phyloP scores from a whole-genome alignment of 1,140 invertebrate genomes.

The Heliconius nattereri region DNA sequence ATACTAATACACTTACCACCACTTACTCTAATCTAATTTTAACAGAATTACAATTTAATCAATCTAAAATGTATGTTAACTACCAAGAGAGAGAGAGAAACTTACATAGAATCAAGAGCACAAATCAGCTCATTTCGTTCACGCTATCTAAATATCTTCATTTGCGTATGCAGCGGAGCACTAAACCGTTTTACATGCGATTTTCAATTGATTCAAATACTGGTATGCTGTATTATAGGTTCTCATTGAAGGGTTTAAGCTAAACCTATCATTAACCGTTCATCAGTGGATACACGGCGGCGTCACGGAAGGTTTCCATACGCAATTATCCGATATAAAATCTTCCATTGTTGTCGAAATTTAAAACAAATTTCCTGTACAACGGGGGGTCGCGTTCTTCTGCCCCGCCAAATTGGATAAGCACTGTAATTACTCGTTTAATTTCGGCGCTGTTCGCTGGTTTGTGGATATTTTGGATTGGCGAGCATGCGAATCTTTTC shows the following conservation, averaged over 20 bases:
- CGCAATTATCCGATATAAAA: slow-evolving; percentile 70
- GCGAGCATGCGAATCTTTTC: slow-evolving; percentile 48
- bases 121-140: slow-evolving; percentile 32
- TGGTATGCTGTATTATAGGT: slow-evolving; percentile 20
- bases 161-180: slow-evolving; percentile 44
- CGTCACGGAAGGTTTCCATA: slow-evolving; percentile 70
- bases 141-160: slow-evolving; percentile 46
- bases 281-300: slow-evolving; percentile 61
- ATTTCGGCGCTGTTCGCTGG: slow-evolving; percentile 54
- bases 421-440: slow-evolving; percentile 76
- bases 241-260: slow-evolving; percentile 57
- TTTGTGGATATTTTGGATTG: slow-evolving; percentile 67
- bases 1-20: background rate
- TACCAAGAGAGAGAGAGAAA: slow-evolving; percentile 16
- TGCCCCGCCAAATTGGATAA: slow-evolving; percentile 78
- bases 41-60: slow-evolving; percentile 5
- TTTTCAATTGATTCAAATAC: slow-evolving; percentile 39
- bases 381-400: slow-evolving; percentile 75
- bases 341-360: slow-evolving; percentile 80
- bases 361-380: slow-evolving; percentile 79
- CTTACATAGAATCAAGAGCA: slow-evolving; percentile 33
- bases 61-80: slow-evolving; percentile 12
- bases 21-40: background rate
- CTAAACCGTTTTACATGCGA: slow-evolving; percentile 44
- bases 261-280: slow-evolving; percentile 71